These are phyloP conservation scores for Cremastobaeus sp. DNA, from an alignment of 2,888 invertebrate species.

Conservation along the genomic window DNA sequence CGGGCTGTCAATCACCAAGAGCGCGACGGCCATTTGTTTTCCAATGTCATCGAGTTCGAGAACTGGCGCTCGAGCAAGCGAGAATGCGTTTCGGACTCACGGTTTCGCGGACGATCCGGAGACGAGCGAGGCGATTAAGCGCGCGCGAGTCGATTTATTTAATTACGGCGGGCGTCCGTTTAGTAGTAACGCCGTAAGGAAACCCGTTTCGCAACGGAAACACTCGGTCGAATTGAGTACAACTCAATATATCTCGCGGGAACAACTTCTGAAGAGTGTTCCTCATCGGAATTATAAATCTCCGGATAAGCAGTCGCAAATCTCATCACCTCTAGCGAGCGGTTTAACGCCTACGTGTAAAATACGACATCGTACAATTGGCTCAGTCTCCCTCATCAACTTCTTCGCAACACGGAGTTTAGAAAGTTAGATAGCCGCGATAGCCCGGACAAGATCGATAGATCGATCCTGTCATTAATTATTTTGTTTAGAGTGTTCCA, in stretches of 20 bases:
- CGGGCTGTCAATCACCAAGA: too few species aligned
- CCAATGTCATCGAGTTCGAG: too few species aligned
- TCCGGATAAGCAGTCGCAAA: conserved; percentile 44
- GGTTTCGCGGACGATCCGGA: too few species aligned
- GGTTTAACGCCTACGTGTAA: conserved; percentile 51
- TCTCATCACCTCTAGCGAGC: conserved; percentile 37
- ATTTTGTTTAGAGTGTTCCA: conserved; percentile 46
- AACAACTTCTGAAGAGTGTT: not conserved
- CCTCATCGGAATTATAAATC: conserved; percentile 45
- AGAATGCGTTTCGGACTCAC: too few species aligned
- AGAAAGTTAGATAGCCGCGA: conserved; percentile 51
- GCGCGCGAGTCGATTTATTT: too few species aligned
- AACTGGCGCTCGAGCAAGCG: too few species aligned
- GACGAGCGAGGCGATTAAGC: too few species aligned
- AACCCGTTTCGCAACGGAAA: not conserved
- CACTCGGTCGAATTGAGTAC: not conserved
- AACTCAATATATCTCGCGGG: conserved; percentile 1
- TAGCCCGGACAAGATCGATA: conserved; percentile 46
- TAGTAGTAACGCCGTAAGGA: too few species aligned
- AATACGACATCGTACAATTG: conserved; percentile 34
- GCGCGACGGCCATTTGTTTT: too few species aligned
- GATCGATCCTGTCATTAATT: conserved; percentile 47
- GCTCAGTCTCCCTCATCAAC: conserved; percentile 43
- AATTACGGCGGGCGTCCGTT: too few species aligned
- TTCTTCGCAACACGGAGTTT: conserved; percentile 43